Percentiles rank a stretch among this genome's conserved stretches.
These are phyloP conservation scores for Acanthornis magna DNA, from an alignment of 2,797 vertebrate genomes.

Conservation along the genomic window DNA sequence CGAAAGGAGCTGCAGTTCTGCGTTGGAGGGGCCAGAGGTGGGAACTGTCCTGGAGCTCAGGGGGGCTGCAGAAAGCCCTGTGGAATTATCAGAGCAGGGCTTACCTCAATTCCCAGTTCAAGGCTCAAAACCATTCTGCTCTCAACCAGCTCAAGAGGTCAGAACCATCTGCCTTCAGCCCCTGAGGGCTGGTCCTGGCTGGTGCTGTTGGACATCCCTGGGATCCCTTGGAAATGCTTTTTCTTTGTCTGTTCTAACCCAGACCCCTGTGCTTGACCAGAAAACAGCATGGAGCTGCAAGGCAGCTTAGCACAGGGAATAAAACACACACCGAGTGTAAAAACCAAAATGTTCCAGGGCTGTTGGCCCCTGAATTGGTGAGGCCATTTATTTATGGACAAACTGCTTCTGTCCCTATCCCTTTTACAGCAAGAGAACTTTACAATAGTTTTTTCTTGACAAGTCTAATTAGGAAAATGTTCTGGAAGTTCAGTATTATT, in stretches of 20 bases:
- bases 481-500: not conserved
- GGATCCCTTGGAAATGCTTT: not conserved
- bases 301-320: not conserved
- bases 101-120: not conserved
- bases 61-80: not conserved
- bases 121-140: not conserved
- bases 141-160: not conserved
- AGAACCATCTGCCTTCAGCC: not conserved
- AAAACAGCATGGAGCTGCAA: not conserved
- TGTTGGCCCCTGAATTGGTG: not conserved
- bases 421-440: not conserved
- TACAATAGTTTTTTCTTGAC: not conserved
- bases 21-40: not conserved
- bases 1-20: not conserved
- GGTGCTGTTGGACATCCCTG: not conserved
- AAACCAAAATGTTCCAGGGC: not conserved
- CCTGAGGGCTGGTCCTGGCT: accelerated
- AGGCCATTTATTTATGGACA: not conserved
- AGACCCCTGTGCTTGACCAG: not conserved
- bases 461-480: not conserved
- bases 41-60: no score
- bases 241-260: not conserved
- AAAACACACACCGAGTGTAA: not conserved
- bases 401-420: not conserved
- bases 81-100: not conserved